Conservation (phyloP, 92 coral and sea anemone species). For the Parazoanthus swiftii region DNA sequence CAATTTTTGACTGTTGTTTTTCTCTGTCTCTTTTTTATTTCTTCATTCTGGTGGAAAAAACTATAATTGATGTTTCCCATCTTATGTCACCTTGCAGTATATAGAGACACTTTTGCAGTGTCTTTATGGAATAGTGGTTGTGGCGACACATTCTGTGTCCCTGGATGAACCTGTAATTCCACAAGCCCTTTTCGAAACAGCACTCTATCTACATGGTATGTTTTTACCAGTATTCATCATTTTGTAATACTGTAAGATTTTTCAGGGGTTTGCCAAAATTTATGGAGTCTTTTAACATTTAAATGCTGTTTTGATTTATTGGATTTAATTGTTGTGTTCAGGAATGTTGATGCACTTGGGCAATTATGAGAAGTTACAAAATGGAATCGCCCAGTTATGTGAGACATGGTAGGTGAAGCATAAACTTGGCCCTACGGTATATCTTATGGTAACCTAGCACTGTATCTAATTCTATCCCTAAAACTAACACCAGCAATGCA, state of each 20-base stretch:
- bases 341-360: constrained; percentile 86
- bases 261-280: neutral
- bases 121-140: constrained; percentile 75
- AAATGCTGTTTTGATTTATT: neutral
- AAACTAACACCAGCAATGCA: neutral
- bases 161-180: constrained; percentile 65
- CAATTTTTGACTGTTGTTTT: no score
- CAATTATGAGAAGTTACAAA: constrained; percentile 74
- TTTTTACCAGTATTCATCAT: neutral
- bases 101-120: constrained; percentile 45
- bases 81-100: constrained; percentile 38
- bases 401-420: constrained; percentile 76
- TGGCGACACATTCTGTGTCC: constrained; percentile 70
- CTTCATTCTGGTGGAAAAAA: neutral
- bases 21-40: no score
- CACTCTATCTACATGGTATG: constrained; percentile 89
- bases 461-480: neutral
- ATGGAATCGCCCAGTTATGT: constrained; percentile 87
- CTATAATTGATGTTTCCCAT: neutral
- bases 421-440: neutral
- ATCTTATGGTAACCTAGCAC: no score
- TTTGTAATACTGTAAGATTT: no score
- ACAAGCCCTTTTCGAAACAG: constrained; percentile 79
- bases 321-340: constrained; percentile 13
- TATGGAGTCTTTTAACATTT: neutral